These are phyloP conservation scores for Drosophila ananassae DNA, from an alignment of 1,140 invertebrate genomes.

Conservation along the genomic window DNA sequence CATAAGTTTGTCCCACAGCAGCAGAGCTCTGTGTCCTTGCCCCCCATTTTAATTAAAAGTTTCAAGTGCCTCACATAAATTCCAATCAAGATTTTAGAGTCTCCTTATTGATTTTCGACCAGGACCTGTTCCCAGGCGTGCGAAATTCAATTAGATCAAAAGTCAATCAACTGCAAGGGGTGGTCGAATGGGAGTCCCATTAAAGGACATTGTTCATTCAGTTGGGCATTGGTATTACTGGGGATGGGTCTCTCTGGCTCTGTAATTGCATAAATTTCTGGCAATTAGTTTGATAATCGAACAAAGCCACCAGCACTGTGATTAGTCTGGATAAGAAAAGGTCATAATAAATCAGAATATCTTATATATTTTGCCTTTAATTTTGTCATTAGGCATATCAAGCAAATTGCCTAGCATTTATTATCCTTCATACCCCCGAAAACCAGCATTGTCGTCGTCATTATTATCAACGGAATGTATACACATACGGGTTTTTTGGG, in stretches of 20 bases:
- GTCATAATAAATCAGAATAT: constrained; percentile 11
- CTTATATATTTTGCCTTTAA: constrained; percentile 7
- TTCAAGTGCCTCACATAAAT: constrained; percentile 56
- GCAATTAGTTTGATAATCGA: constrained; percentile 40
- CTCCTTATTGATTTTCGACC: constrained; percentile 51
- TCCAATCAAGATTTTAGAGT: constrained; percentile 49
- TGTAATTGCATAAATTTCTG: constrained; percentile 21
- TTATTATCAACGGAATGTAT: constrained; percentile 17
- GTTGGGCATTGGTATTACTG: neutral
- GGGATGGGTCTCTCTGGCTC: neutral
- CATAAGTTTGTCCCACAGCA: neutral
- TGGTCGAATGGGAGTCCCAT: constrained; percentile 8
- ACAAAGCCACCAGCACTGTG: constrained; percentile 5
- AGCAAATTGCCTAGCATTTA: constrained; percentile 23
- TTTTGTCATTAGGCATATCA: constrained; percentile 21
- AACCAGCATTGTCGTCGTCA: constrained; percentile 14
- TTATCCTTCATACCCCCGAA: constrained; percentile 9
- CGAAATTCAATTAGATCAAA: constrained; percentile 60
- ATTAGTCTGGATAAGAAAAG: constrained; percentile 19
- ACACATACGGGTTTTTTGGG: constrained; percentile 39
- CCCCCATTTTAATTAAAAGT: constrained; percentile 57
- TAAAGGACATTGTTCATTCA: constrained; percentile 27
- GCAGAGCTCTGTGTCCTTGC: constrained; percentile 19
- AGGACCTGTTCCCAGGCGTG: constrained; percentile 38
- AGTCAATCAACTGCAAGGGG: constrained; percentile 46